phyloP scores from a whole-genome alignment of 2,113 vertebrate species.

The Cheirogaleus medius region DNA sequence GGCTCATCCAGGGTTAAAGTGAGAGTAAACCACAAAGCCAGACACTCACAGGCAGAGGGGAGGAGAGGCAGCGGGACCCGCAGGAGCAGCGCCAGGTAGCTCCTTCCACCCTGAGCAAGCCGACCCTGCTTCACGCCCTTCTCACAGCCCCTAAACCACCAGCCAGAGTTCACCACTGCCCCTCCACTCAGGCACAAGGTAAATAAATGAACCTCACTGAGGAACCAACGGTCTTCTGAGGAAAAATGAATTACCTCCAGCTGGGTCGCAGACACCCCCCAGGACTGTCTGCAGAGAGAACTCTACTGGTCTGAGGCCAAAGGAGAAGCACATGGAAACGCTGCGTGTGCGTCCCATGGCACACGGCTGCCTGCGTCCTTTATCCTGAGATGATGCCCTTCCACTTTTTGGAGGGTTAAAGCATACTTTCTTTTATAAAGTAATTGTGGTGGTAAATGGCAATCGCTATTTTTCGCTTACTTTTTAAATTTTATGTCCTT shows the following conservation, averaged over 20 bases:
- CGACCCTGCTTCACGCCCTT: not conserved
- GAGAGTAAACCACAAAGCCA: not conserved
- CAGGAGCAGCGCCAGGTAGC: not conserved
- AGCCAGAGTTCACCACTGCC: not conserved
- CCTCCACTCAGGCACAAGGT: not conserved
- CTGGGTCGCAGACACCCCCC: not conserved
- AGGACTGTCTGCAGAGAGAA: not conserved
- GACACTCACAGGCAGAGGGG: not conserved
- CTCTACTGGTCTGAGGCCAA: not conserved
- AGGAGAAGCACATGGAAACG: not conserved
- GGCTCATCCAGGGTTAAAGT: not conserved
- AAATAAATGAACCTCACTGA: not conserved
- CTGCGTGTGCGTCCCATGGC: accelerated
- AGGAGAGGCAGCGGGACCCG: no score
- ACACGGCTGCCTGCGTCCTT: not conserved
- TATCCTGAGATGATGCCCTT: not conserved
- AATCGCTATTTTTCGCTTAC: not conserved
- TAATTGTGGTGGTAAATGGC: not conserved
- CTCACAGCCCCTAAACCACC: not conserved
- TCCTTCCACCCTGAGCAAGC: not conserved
- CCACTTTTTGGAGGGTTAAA: no score
- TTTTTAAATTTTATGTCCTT: not conserved
- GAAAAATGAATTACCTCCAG: not conserved
- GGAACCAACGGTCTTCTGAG: not conserved
- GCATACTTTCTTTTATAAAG: not conserved